Conservation (phyloP, 1,140 invertebrate species). For the Nylanderia fulva region DNA sequence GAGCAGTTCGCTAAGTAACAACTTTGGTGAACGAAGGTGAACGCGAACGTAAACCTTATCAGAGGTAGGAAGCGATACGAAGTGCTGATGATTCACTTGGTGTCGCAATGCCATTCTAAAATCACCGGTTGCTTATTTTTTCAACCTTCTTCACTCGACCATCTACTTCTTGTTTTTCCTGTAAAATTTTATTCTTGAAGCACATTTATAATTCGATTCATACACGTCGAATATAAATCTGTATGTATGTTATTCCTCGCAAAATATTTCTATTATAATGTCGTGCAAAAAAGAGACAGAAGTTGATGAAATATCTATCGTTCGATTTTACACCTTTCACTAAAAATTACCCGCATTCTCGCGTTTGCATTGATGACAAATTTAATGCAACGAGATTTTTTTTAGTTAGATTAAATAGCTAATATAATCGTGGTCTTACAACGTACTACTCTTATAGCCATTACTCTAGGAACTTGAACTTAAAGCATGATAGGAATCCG, state of each 20-base stretch:
- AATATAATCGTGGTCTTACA: not conserved
- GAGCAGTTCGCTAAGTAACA: not conserved
- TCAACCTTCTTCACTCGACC: not conserved
- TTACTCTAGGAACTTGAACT: slow-evolving; percentile 33
- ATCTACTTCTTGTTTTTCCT: not conserved
- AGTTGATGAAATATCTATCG: not conserved
- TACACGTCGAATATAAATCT: not conserved
- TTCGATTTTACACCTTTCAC: not conserved
- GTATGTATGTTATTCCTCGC: not conserved
- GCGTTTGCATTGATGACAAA: not conserved
- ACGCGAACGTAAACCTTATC: not conserved
- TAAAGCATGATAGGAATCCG: slow-evolving; percentile 53
- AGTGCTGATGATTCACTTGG: slow-evolving; percentile 59
- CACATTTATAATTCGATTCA: not conserved
- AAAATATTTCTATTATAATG: not conserved
- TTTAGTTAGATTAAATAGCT: not conserved
- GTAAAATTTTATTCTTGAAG: not conserved
- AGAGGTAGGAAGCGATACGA: slow-evolving; percentile 40
- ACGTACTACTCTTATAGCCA: not conserved
- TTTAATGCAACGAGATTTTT: not conserved
- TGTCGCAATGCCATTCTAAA: slow-evolving; percentile 16
- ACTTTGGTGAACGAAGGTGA: slow-evolving; percentile 26
- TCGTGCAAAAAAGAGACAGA: not conserved
- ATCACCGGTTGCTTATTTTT: not conserved
- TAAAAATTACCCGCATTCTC: not conserved